Evolutionary conservation across 2,113 vertebrate species (phyloP).

Genomic region (Cephalopholis sonnerati): DNA sequence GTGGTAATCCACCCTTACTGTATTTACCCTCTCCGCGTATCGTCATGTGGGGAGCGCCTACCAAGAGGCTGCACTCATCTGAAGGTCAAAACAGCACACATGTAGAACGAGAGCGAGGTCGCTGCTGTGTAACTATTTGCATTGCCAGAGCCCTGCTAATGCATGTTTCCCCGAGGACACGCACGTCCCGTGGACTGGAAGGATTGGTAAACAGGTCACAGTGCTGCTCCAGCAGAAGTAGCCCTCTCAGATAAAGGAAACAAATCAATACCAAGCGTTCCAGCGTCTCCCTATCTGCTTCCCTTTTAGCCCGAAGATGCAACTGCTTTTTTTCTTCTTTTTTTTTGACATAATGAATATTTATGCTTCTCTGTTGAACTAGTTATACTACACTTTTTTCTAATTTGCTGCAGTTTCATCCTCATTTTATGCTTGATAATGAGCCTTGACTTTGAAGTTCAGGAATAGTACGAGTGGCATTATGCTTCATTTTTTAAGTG

Average conservation of each 20-base stretch:
- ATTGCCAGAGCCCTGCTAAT: slow-evolving; percentile 50
- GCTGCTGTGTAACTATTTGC: slow-evolving; percentile 76
- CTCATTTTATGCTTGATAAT: slow-evolving; percentile 51
- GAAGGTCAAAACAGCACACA: slow-evolving; percentile 61
- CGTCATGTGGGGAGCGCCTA: slow-evolving; percentile 22
- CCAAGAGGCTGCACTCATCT: slow-evolving; percentile 34
- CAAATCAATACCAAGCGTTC: slow-evolving; percentile 69
- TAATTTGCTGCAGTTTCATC: slow-evolving; percentile 40
- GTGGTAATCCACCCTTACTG: slow-evolving; percentile 64
- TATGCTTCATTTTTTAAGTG: slow-evolving; percentile 38
- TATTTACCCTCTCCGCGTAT: slow-evolving; percentile 58
- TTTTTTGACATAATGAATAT: slow-evolving; percentile 53
- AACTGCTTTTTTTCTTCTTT: slow-evolving; percentile 20
- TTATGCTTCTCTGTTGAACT: slow-evolving; percentile 41
- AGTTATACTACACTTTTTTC: slow-evolving; percentile 35
- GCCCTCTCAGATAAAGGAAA: slow-evolving; percentile 59
- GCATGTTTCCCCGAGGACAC: slow-evolving; percentile 52
- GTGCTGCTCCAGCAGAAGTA: slow-evolving; percentile 49
- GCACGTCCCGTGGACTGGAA: slow-evolving; percentile 45
- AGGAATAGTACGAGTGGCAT: slow-evolving; percentile 23
- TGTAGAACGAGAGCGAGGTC: slow-evolving; percentile 31
- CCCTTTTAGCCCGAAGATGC: slow-evolving; percentile 19
- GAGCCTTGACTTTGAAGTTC: slow-evolving; percentile 63
- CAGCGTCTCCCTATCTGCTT: slow-evolving; percentile 38
- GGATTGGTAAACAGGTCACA: slow-evolving; percentile 68